Conservation (phyloP, 1,140 invertebrate genomes). For the Scaptomyza hsui region DNA sequence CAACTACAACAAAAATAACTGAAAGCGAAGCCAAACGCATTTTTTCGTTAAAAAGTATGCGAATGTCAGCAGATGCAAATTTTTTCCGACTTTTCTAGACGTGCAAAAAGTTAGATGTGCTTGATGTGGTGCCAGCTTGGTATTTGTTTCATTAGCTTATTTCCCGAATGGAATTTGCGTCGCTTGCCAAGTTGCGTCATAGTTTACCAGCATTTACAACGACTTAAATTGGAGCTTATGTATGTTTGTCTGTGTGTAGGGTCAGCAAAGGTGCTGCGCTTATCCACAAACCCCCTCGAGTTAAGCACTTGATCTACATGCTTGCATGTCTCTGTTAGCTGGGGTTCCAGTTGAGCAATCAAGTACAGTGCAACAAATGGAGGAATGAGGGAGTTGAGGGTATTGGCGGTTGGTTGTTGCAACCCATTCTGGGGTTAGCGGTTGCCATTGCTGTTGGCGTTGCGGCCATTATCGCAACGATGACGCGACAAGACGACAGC, state of each 20-base stretch:
- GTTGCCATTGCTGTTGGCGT: constrained; percentile 35
- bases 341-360: not conserved
- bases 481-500: constrained; percentile 39
- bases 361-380: constrained; percentile 7
- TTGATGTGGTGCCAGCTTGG: constrained; percentile 20
- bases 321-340: not conserved
- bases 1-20: constrained; percentile 20
- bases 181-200: constrained; percentile 54
- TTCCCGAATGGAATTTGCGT: constrained; percentile 56
- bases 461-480: constrained; percentile 52
- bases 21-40: constrained; percentile 36
- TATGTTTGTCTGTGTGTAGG: not conserved
- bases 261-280: constrained; percentile 6
- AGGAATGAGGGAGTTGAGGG: not conserved
- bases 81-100: constrained; percentile 15
- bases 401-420: not conserved
- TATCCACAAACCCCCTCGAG: not conserved
- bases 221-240: not conserved
- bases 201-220: constrained; percentile 26
- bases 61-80: constrained; percentile 50
- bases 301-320: constrained; percentile 3
- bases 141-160: constrained; percentile 73
- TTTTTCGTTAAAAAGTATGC: constrained; percentile 57
- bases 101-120: constrained; percentile 31
- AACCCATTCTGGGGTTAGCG: constrained; percentile 29